Base-by-base conservation (phyloP, 1,140 invertebrate species). In the Hyposmocoma kahamanoa region DNA sequence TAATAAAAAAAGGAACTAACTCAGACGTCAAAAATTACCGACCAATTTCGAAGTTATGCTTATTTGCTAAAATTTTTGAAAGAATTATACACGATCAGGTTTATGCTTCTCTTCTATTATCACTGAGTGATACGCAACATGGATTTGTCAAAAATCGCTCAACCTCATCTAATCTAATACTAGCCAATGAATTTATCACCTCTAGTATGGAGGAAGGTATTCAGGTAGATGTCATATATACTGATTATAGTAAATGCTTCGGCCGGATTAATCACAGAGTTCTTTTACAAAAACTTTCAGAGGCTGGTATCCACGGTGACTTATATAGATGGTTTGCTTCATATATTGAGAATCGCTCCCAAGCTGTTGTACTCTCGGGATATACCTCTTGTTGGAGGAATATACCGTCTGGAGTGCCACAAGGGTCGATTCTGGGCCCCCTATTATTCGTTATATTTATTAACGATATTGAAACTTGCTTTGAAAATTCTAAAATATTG, bases 41-140 rank as follows among this genome's bases (percentile, higher is more conserved):
- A n/a, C n/a, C n/a, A n/a, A n/a, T n/a, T n/a, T n/a, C n/a, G n/a
- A n/a, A n/a, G n/a, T n/a, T n/a, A n/a, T n/a, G n/a, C n/a, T n/a
- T n/a, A 34, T 56, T 68, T 45, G 53, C 59, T 0, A 68, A 68
- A 45, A 22, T 58, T 24, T 28, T 64, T 6, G 61, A 68, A 34
- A 22, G 41, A 26, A 22, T 68, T 1, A 50, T 65, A 3, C 45
- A 54, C 24, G 18, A 22, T 13, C 53, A 57, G 22, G 39, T 54
- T 1, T 59, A 64, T 42, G 9, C 1, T 28, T 20, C 30, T n/a
- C 17, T 64, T 2, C 21, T 22, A 10, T 22, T 20, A 1, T 38
- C 17, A 0, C 54, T 63, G 44, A 54, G 22, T 26, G 17, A 22
- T 0, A n/a, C 42, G 8, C 61, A 63, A 45, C 61, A 63, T 32